phyloP scores from a whole-genome alignment of 2,113 vertebrate genomes.

The Tretioscincus oriximinensis region DNA sequence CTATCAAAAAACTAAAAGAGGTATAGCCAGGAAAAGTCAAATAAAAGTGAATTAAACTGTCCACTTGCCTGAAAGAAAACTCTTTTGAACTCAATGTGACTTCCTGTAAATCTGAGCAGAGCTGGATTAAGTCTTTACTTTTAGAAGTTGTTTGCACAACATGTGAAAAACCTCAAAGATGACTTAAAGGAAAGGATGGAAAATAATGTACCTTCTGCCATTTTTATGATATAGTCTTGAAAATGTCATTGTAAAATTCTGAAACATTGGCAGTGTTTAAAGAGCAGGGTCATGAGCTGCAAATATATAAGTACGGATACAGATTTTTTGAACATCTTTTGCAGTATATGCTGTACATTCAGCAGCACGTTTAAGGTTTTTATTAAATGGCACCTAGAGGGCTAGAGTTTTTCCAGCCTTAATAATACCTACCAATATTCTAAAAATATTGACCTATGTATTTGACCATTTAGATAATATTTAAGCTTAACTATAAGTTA shows the following conservation, averaged over 20 bases:
- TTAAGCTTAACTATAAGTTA: not conserved
- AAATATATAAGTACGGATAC: not conserved
- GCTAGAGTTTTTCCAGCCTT: too few species aligned
- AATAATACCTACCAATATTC: too few species aligned
- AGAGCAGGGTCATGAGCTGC: rapidly evolving
- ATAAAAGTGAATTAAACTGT: too few species aligned
- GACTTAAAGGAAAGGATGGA: not conserved
- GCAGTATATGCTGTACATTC: not conserved
- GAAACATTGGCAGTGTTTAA: not conserved
- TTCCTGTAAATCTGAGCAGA: too few species aligned
- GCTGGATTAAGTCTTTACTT: too few species aligned
- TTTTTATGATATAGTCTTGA: not conserved
- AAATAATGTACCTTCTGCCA: not conserved
- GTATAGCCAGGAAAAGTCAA: too few species aligned
- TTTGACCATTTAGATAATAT: not conserved
- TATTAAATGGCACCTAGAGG: too few species aligned
- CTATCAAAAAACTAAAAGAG: too few species aligned
- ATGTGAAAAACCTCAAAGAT: not conserved
- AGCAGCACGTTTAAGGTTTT: too few species aligned
- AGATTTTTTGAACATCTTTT: not conserved
- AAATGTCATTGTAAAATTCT: not conserved
- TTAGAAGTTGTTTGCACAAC: conserved; percentile 3
- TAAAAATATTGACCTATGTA: not conserved
- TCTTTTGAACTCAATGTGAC: too few species aligned
- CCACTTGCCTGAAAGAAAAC: too few species aligned